phyloP scores from a whole-genome alignment of 2,113 vertebrate genomes.

The Beaufortia kweichowensis region DNA sequence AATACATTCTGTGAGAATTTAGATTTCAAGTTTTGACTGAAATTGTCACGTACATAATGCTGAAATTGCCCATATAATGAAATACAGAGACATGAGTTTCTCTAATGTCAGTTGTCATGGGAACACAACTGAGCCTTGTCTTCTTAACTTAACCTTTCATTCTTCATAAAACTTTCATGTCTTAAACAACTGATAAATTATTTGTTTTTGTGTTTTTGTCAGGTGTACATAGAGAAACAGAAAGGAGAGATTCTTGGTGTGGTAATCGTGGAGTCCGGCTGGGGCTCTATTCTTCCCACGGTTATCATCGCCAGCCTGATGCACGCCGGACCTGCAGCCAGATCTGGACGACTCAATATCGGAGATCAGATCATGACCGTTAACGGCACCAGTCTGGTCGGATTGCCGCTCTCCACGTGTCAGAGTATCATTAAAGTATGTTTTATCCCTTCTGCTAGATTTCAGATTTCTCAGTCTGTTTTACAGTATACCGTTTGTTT shows the following conservation, averaged over 20 bases:
- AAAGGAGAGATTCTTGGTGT: constrained; percentile 95
- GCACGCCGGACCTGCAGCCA: constrained; percentile 92
- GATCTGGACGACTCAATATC: constrained; percentile 92
- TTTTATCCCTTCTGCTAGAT: neutral
- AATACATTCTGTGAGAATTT: no score
- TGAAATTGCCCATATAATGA: no score
- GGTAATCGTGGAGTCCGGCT: constrained; percentile 96
- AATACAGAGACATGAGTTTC: no score
- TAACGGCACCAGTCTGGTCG: constrained; percentile 95
- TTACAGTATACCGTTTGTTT: neutral
- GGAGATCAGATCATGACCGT: constrained; percentile 99
- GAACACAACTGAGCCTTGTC: no score
- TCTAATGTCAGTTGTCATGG: no score
- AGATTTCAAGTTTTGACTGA: no score
- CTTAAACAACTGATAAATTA: neutral
- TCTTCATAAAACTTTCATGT: neutral
- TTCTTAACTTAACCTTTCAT: no score
- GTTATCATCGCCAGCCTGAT: constrained; percentile 99
- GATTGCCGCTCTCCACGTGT: constrained; percentile 92
- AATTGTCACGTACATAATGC: no score
- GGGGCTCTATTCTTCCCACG: constrained; percentile 96
- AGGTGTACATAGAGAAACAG: constrained; percentile 98
- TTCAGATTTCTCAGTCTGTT: neutral
- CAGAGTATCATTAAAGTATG: constrained; percentile 98
- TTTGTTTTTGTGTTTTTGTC: neutral